Base-by-base conservation (phyloP, 2,113 vertebrate genomes). In the Archocentrus centrarchus region DNA sequence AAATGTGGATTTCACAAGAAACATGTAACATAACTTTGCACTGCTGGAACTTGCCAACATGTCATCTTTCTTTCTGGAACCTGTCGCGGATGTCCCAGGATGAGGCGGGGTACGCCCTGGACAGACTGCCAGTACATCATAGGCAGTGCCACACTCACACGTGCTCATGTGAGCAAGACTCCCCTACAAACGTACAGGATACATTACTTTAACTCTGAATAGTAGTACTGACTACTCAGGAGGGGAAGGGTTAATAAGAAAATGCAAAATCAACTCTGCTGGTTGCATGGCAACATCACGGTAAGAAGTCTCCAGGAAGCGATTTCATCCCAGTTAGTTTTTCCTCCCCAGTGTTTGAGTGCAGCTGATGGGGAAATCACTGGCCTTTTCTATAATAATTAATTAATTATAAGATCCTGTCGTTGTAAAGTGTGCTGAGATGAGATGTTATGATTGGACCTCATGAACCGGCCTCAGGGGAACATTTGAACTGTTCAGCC, bases 331-430 rank as follows among this genome's bases (percentile, higher is more conserved):
- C 13, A 15, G 15, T 47, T 47, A 5, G 13, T 47, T 47, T 47
- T 47, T 47, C 44, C 13, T 47, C 13, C 3, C 13, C 44, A 5
- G 44, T 47, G 39, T 41, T 41, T 11, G 10, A 41, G 39, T 41
- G 39, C 9, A 11, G 39, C 39, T 41, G 44, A 47, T 3, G 41
- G 15, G 15, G 22, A 2, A 0, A 27, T 7, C 0, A 0, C 10
- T 0, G 15, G 8, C 22, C 64, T 27, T 47, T 7, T 55, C 41
- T 27, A 0, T 47, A 27, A 27, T 18, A 27, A 11, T 57, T n/a
- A 35, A 6, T 35, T 35, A 35, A 35, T 35, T 35, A 35, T n/a
- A 2, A 68, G 0, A 17, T 18, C 0, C 41, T 4, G 41, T 50
- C 64, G 41, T 27, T 18, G 22, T 47, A 27, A 47, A 50, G 0